A percentile compares a stretch with the other conserved stretches of the same genome.
Conservation (phyloP, 2,888 invertebrate species). For the Ischnus inquisitorius region DNA sequence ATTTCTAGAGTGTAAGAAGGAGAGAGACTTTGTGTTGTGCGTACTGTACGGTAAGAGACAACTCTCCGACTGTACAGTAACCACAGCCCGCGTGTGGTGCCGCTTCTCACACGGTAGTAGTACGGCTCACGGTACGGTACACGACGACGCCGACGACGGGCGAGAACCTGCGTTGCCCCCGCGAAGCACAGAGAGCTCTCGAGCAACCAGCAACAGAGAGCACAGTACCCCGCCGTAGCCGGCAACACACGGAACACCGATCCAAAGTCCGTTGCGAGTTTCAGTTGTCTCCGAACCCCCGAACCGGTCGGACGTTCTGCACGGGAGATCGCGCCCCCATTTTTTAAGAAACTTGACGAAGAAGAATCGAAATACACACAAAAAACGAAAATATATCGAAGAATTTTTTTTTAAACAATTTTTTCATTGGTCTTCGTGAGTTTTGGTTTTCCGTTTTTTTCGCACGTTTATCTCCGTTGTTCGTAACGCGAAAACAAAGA, state of each 20-base stretch:
- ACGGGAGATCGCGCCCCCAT: slow-evolving; percentile 51
- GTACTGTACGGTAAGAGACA: slow-evolving; percentile 10
- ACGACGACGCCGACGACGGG: slow-evolving; percentile 39
- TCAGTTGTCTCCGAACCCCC: slow-evolving; percentile 84
- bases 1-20: slow-evolving; percentile 3
- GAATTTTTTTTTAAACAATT: background rate
- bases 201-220: slow-evolving; percentile 58
- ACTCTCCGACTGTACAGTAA: slow-evolving; percentile 41
- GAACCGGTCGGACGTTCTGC: slow-evolving; percentile 82
- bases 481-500: background rate
- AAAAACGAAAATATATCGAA: background rate
- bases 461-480: too few species aligned
- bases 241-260: slow-evolving; percentile 72
- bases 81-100: slow-evolving; percentile 22
- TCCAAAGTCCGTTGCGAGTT: slow-evolving; percentile 79
- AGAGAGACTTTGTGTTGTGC: background rate
- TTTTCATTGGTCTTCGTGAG: background rate
- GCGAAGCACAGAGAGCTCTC: slow-evolving; percentile 38
- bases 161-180: slow-evolving; percentile 33
- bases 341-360: slow-evolving; percentile 6
- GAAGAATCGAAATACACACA: background rate
- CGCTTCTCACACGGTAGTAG: slow-evolving; percentile 25
- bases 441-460: background rate
- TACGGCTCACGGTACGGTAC: slow-evolving; percentile 65
- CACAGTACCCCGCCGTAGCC: slow-evolving; percentile 72